These are phyloP conservation scores for Myotis pilosus DNA, from an alignment of 2,797 vertebrate species.

Conservation along the genomic window DNA sequence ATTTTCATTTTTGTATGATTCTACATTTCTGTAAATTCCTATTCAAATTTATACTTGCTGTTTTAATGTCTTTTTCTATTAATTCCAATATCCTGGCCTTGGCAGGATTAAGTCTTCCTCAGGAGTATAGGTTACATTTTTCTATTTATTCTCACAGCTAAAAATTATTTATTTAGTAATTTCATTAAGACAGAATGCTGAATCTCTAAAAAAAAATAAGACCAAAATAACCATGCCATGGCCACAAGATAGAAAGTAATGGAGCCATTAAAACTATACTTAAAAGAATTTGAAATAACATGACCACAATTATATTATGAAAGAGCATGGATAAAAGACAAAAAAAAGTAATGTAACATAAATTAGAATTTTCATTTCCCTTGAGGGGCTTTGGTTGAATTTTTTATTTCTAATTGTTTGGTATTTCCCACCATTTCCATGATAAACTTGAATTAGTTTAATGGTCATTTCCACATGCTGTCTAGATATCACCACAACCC, in stretches of 20 bases:
- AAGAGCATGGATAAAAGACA: neutral
- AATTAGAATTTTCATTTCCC: neutral
- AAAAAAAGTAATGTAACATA: neutral
- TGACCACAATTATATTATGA: neutral
- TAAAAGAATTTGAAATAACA: neutral
- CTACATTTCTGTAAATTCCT: neutral
- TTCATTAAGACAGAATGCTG: neutral
- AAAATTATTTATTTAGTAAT: neutral
- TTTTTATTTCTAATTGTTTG: conserved; percentile 17
- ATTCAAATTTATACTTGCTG: neutral
- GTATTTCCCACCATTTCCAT: neutral
- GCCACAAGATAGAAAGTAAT: neutral
- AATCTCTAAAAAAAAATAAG: neutral
- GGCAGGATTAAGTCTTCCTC: neutral
- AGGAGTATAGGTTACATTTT: neutral
- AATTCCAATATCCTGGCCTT: neutral
- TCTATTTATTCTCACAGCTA: neutral
- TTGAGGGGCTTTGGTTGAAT: neutral
- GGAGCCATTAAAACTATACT: neutral
- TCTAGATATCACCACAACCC: neutral
- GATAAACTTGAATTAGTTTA: conserved; percentile 8
- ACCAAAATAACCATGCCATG: neutral
- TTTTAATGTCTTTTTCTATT: neutral
- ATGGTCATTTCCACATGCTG: neutral
- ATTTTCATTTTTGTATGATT: neutral